Percentiles rank a stretch among this genome's conserved stretches.
Conservation (phyloP, 2,888 invertebrate species). For the Spicauda simplicius region DNA sequence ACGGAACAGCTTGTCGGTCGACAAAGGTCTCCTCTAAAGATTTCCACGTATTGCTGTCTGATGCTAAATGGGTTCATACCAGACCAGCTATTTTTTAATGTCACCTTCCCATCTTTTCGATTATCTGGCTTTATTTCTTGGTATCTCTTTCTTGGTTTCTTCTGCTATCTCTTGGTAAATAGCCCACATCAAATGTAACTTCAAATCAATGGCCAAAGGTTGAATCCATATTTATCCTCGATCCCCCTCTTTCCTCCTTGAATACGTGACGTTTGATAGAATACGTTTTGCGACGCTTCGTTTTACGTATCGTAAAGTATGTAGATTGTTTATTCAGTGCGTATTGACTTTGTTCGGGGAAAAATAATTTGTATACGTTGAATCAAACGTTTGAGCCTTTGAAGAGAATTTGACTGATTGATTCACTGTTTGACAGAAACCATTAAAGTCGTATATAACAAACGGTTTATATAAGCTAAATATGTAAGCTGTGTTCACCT, state of each 20-base stretch:
- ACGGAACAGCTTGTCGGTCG: too few species aligned
- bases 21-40: too few species aligned
- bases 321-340: conserved; percentile 9
- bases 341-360: background rate
- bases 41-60: too few species aligned
- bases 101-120: too few species aligned
- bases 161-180: too few species aligned
- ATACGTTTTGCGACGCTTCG: conserved; percentile 1
- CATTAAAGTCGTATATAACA: background rate
- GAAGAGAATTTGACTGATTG: background rate
- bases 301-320: conserved; percentile 3
- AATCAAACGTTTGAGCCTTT: background rate
- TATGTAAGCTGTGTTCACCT: too few species aligned
- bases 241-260: background rate
- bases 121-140: too few species aligned
- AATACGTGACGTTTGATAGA: conserved; percentile 4
- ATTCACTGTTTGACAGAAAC: background rate
- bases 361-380: background rate
- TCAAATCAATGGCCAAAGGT: background rate
- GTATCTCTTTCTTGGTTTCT: too few species aligned
- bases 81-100: too few species aligned
- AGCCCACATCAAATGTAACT: too few species aligned
- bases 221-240: background rate
- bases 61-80: too few species aligned
- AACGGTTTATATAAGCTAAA: too few species aligned